Percentiles rank a stretch among this genome's conserved stretches.
Evolutionary conservation across 2,888 invertebrate genomes (phyloP).

Genomic region (Caenorhabditis drosophilae): DNA sequence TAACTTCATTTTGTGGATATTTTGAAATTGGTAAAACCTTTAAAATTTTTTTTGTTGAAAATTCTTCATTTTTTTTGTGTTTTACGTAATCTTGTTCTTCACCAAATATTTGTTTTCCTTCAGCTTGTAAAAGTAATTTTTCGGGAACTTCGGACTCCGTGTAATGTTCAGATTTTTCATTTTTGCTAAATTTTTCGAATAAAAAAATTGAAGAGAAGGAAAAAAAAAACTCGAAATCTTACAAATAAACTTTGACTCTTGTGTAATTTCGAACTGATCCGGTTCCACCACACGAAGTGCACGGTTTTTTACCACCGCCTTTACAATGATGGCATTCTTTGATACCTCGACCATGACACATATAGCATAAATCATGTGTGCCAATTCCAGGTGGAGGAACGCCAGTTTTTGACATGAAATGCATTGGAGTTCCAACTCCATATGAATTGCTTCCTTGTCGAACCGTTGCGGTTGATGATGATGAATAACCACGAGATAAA

Average conservation of each 20-base stretch:
- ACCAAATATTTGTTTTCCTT: slow-evolving; percentile 55
- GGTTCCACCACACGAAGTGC: slow-evolving; percentile 63
- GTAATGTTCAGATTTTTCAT: slow-evolving; percentile 63
- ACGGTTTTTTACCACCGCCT: slow-evolving; percentile 68
- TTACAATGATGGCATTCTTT: slow-evolving; percentile 67
- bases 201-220: not conserved
- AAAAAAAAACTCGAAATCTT: slow-evolving; percentile 35
- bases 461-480: slow-evolving; percentile 60
- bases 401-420: slow-evolving; percentile 68
- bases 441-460: slow-evolving; percentile 52
- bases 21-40: slow-evolving; percentile 65
- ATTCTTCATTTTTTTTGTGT: slow-evolving; percentile 2
- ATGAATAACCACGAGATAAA: slow-evolving; percentile 62
- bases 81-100: slow-evolving; percentile 61
- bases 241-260: slow-evolving; percentile 67
- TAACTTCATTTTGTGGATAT: slow-evolving; percentile 62
- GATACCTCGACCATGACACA: slow-evolving; percentile 66
- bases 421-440: slow-evolving; percentile 68
- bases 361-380: slow-evolving; percentile 66
- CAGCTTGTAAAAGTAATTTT: slow-evolving; percentile 46
- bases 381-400: slow-evolving; percentile 69
- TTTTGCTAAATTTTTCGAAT: slow-evolving; percentile 48
- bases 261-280: slow-evolving; percentile 62
- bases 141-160: slow-evolving; percentile 65
- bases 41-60: slow-evolving; percentile 10